Evolutionary conservation across 2,113 vertebrate species (phyloP), one percentile per base, ranked within the genome.

Genomic region (Gila orcuttii): DNA sequence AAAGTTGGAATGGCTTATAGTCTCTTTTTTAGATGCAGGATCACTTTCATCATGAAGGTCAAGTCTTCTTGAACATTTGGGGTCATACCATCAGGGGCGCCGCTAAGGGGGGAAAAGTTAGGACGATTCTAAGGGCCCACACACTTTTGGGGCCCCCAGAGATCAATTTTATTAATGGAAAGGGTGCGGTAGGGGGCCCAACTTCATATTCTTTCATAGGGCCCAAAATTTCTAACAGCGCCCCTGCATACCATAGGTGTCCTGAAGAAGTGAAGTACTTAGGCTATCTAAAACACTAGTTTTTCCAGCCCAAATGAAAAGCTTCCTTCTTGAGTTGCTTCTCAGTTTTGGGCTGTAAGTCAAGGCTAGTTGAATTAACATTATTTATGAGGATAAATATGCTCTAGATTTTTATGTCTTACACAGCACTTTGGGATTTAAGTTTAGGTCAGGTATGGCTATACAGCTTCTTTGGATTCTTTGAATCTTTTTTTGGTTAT

Each of bases 391-490:
- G 60, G 25, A 64, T 31, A 64, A 64, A 28, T 28, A 4, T 64
- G 62, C 25, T 64, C 62, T 64, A 13, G 25, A 64, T 23, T 23
- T 71, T 12, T 39, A 23, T 42, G 36, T n/a, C 36, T n/a, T n/a
- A 69, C 19, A 39, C 17, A n/a, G 36, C 69, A 78, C 52, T 78
- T 78, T 59, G 31, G 25, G 76, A 78, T 59, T 78, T 33, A 9
- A 23, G 50, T 57, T 36, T 6, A 78, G 76, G 28, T 12, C 7
- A 28, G 5, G 33, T 55, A 50, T 28, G 47, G 25, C 39, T 25
- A 12, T 60, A 33, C 31, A 39, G 31, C 31, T 79, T 78, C 6
- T 55, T 55, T 39, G 33, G 1, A 71, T 71, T 71, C 19, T 42
- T 71, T 57, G 10, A 21, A 36, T n/a, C 5, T 17, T 47, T 80